Percentiles rank a stretch among this genome's conserved stretches.
Evolutionary conservation across 1,140 invertebrate species (phyloP).

Genomic region (Aricia agestis): DNA sequence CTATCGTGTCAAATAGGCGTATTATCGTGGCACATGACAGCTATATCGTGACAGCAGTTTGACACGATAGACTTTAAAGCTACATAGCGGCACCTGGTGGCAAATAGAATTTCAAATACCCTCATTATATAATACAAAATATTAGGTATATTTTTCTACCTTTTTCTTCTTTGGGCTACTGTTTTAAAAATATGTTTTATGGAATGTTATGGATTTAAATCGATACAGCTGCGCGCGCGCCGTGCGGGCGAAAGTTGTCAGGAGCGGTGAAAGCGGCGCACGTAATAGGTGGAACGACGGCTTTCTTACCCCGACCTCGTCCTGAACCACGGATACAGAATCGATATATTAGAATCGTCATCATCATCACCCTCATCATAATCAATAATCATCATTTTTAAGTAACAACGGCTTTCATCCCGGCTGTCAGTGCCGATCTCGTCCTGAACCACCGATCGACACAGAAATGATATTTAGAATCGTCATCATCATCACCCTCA

Average conservation of each 20-base stretch:
- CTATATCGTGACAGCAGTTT: no score
- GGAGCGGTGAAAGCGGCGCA: conserved; percentile 35
- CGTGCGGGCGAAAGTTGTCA: conserved; percentile 35
- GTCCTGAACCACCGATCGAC: conserved; percentile 9
- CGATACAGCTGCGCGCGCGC: conserved; percentile 16
- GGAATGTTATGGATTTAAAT: not conserved
- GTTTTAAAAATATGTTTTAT: not conserved
- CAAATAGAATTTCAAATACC: no score
- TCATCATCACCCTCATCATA: no score
- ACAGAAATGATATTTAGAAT: not conserved
- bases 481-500: no score
- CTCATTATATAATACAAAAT: no score
- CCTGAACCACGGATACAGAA: conserved; percentile 11
- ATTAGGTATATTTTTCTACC: no score
- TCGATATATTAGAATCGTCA: not conserved
- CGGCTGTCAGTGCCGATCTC: not conserved
- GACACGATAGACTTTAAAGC: no score
- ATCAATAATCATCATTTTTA: not conserved
- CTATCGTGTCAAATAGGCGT: no score
- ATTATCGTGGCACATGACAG: no score
- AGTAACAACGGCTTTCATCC: not conserved
- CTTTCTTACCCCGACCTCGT: conserved; percentile 22
- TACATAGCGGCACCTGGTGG: no score
- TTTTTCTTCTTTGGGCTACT: no score
- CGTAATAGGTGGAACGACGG: conserved; percentile 23